phyloP scores from a whole-genome alignment of 2,888 invertebrate genomes.

The Drosophila falleni region DNA sequence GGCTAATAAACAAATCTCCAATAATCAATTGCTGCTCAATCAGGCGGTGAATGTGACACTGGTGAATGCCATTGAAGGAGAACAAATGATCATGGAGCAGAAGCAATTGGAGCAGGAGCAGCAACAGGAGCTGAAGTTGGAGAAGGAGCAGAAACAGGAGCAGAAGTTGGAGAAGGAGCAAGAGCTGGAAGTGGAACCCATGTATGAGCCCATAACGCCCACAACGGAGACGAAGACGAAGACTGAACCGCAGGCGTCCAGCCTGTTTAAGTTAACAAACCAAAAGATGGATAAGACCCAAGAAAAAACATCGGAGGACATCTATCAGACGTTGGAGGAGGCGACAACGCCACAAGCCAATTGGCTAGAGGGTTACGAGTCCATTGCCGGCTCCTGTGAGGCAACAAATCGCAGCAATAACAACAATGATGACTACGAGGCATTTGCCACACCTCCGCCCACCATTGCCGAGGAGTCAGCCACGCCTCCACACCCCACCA shows the following conservation, averaged over 20 bases:
- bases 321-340: conserved; percentile 84
- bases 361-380: conserved; percentile 83
- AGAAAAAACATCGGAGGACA: conserved; percentile 62
- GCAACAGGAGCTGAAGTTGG: neutral
- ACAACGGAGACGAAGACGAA: conserved; percentile 54
- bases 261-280: conserved; percentile 55
- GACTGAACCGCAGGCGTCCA: conserved; percentile 73
- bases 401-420: conserved; percentile 9
- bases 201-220: conserved; percentile 81
- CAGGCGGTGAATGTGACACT: conserved; percentile 84
- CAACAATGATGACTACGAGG: conserved; percentile 83
- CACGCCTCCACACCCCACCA: conserved; percentile 32
- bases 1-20: conserved; percentile 82
- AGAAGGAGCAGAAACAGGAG: conserved; percentile 5
- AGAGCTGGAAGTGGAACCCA: conserved; percentile 42
- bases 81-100: conserved; percentile 76
- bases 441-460: conserved; percentile 74
- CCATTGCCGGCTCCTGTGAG: conserved; percentile 76
- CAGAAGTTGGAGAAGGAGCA: neutral
- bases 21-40: conserved; percentile 68
- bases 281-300: conserved; percentile 28
- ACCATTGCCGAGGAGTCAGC: conserved; percentile 14
- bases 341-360: conserved; percentile 48
- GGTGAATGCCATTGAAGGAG: conserved; percentile 82
- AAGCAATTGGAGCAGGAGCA: conserved; percentile 48